Conservation (phyloP, 2,113 vertebrate species). For the Bubo blakistoni region DNA sequence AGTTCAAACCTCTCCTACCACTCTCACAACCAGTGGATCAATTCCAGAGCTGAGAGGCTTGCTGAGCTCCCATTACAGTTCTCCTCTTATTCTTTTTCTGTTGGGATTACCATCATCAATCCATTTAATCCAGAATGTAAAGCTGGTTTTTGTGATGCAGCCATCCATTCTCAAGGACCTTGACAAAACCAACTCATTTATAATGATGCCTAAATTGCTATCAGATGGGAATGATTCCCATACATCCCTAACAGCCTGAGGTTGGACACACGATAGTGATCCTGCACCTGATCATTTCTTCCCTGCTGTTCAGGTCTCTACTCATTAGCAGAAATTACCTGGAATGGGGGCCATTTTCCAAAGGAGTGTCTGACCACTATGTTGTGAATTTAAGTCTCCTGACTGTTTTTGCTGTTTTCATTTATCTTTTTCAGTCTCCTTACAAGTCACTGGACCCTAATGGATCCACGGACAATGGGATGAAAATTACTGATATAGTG, state of each 20-base stretch:
- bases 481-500: background rate
- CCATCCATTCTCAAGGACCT: conserved; percentile 48
- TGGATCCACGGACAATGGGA: background rate
- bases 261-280: background rate
- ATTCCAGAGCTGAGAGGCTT: background rate
- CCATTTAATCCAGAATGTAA: conserved; percentile 54
- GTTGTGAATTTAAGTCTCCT: background rate
- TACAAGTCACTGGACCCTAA: background rate
- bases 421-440: background rate
- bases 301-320: background rate
- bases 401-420: background rate
- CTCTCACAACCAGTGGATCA: background rate
- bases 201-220: conserved; percentile 40
- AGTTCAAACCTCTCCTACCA: background rate
- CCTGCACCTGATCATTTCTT: conserved; percentile 28
- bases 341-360: background rate
- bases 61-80: background rate
- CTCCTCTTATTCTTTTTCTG: conserved; percentile 22
- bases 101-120: conserved; percentile 45
- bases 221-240: conserved; percentile 53
- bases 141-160: conserved; percentile 42
- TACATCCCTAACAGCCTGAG: conserved; percentile 4
- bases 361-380: background rate
- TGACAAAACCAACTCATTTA: conserved; percentile 50
- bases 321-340: background rate